Percentiles rank a stretch among this genome's conserved stretches.
These are phyloP conservation scores for Gadus macrocephalus DNA, from an alignment of 2,113 vertebrate species.

Conservation along the genomic window DNA sequence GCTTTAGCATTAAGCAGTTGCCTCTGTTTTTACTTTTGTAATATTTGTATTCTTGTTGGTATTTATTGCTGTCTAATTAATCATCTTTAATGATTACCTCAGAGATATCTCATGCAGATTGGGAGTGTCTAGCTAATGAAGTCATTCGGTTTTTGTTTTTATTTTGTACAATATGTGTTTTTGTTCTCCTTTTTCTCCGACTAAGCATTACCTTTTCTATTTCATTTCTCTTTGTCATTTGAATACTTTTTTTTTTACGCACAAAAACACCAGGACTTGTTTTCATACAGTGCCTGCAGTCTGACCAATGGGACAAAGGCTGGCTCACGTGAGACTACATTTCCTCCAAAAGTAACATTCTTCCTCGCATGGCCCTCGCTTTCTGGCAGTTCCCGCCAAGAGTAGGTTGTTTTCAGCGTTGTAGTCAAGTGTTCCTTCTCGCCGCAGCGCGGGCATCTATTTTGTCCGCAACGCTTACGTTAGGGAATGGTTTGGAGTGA, in stretches of 20 bases:
- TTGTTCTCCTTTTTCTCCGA: conserved; percentile 30
- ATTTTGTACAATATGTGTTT: conserved; percentile 44
- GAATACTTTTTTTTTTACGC: conserved; percentile 36
- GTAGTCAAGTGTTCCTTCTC: conserved; percentile 3
- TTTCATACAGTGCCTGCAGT: conserved; percentile 61
- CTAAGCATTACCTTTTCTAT: conserved; percentile 52
- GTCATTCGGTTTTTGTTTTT: conserved; percentile 49
- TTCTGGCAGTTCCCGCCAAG: neutral
- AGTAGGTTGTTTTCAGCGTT: conserved; percentile 19
- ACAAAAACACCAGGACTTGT: conserved; percentile 62
- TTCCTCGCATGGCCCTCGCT: conserved; percentile 24
- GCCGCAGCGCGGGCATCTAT: too few species aligned
- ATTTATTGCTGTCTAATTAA: conserved; percentile 79
- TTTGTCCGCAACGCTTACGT: conserved; percentile 1
- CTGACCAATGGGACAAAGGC: conserved; percentile 48
- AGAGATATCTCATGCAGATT: conserved; percentile 74
- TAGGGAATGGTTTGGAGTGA: conserved; percentile 12
- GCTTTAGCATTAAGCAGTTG: conserved; percentile 72
- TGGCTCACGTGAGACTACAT: conserved; percentile 44
- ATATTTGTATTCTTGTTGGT: conserved; percentile 78
- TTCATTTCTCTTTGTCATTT: neutral
- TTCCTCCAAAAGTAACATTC: conserved; percentile 21
- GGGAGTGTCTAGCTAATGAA: conserved; percentile 74
- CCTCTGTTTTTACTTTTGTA: conserved; percentile 75
- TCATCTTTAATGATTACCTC: conserved; percentile 77